These are phyloP conservation scores for Orycteropus afer DNA, from an alignment of 2,113 vertebrate genomes.

Conservation along the genomic window DNA sequence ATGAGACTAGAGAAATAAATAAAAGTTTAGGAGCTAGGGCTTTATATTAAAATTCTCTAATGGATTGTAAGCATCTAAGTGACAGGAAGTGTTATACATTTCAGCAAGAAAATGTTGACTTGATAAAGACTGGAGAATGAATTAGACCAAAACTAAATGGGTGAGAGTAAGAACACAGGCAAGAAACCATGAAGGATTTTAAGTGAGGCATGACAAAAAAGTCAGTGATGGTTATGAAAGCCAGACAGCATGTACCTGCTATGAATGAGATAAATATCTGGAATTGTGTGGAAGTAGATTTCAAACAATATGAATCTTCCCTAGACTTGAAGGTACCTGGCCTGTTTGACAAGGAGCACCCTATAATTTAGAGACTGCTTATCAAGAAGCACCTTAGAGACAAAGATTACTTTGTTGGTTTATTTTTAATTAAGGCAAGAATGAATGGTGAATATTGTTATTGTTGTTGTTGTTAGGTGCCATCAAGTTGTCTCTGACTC, in stretches of 20 bases:
- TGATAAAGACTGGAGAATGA: background rate
- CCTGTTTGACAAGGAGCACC: accelerated
- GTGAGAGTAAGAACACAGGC: background rate
- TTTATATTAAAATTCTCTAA: background rate
- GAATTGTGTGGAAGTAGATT: background rate
- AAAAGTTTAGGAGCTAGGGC: background rate
- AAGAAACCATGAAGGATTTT: background rate
- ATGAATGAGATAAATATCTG: background rate
- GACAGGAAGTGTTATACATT: background rate
- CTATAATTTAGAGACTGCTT: background rate
- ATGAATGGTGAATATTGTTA: too few species aligned
- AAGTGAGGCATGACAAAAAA: background rate
- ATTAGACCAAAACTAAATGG: background rate
- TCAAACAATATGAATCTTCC: background rate
- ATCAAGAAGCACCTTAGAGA: background rate
- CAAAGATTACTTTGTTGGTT: background rate
- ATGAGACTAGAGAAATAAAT: background rate
- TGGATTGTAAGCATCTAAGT: background rate
- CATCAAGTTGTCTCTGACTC: too few species aligned
- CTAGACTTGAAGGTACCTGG: background rate
- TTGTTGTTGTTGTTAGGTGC: too few species aligned
- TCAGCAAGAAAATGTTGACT: background rate
- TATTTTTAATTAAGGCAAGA: background rate
- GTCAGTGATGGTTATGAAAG: background rate
- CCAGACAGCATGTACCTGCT: background rate